Conservation (phyloP, 2,888 invertebrate genomes). For the Temnothorax ravouxi region DNA sequence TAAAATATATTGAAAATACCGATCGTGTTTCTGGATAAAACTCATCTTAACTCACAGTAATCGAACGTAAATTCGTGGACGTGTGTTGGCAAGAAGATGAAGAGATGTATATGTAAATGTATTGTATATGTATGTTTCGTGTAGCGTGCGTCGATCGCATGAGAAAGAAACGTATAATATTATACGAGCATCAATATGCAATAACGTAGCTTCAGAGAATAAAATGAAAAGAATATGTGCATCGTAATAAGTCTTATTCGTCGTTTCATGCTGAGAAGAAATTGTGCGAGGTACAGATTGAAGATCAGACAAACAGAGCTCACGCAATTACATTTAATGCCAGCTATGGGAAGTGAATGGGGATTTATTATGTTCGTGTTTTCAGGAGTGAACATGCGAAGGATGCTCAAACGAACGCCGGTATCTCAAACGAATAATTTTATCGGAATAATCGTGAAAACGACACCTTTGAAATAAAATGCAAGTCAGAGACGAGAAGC, state of each 20-base stretch:
- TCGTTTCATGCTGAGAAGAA: slow-evolving; percentile 39
- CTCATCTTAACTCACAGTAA: slow-evolving; percentile 3
- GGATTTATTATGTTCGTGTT: background rate
- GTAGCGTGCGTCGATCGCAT: background rate
- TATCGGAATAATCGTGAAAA: slow-evolving; percentile 3
- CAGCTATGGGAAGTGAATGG: background rate
- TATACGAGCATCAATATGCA: slow-evolving; percentile 26
- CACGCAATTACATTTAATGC: slow-evolving; percentile 31
- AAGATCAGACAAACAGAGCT: slow-evolving; percentile 14
- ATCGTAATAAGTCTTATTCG: slow-evolving; percentile 22
- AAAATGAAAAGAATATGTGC: background rate
- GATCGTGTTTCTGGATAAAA: background rate
- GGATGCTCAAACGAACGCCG: background rate
- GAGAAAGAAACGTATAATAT: background rate
- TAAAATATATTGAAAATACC: background rate
- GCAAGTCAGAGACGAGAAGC: slow-evolving; percentile 30
- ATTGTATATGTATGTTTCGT: background rate
- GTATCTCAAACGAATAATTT: background rate
- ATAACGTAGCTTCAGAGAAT: slow-evolving; percentile 16
- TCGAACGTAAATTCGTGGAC: background rate
- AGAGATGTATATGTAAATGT: slow-evolving; percentile 2
- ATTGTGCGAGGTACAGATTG: slow-evolving; percentile 9
- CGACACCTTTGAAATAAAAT: slow-evolving; percentile 4
- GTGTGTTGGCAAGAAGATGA: background rate
- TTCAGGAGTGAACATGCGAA: slow-evolving; percentile 2